Base-by-base conservation (phyloP, 2,113 vertebrate species). In the Hyla sarda region DNA sequence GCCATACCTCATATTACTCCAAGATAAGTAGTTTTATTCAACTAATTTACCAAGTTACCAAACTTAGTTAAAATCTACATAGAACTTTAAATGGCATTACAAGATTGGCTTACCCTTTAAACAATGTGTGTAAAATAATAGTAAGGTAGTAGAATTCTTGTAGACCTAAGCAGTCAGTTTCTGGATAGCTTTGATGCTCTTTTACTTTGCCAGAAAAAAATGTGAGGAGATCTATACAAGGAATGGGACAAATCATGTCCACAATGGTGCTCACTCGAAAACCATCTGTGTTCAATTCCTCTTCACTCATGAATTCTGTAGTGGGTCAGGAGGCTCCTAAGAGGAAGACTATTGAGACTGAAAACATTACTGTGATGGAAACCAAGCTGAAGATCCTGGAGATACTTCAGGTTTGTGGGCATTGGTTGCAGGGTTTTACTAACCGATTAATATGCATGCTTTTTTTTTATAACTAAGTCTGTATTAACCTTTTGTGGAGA, bases 311-410 rank as follows among this genome's bases (percentile, higher is more conserved):
- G 86, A 92, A 91, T 9, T 0, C 91, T 0, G 89, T 89, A 0
- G 86, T 92, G 0, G 89, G 89, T 25, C 85, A 94, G 0, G 97
- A 96, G 34, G 92, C 91, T 0, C 93, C 95, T 86, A 94, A 92
- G 60, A 92, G 93, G 82, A 98, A 97, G 87, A 97, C 94, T 19
- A 93, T 97, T 0, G 96, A 98, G 87, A 97, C 94, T 0, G 94
- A 97, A 91, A 96, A 98, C 89, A 93, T 98, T 0, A 98, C 97
- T 1, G 98, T 99, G 88, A 99, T 99, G 98, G 98, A 99, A 90
- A 99, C 98, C 72, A 99, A 99, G 88, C 93, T 99, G 88, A 99
- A 99, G 93, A 99, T 99, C 62, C 91, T 99, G 92, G 95, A 99
- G 90, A 99, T 99, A 77, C 89, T 99, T 89, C 97, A 99, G 96